phyloP scores from a whole-genome alignment of 2,797 vertebrate genomes.

The Holocentrus rufus region DNA sequence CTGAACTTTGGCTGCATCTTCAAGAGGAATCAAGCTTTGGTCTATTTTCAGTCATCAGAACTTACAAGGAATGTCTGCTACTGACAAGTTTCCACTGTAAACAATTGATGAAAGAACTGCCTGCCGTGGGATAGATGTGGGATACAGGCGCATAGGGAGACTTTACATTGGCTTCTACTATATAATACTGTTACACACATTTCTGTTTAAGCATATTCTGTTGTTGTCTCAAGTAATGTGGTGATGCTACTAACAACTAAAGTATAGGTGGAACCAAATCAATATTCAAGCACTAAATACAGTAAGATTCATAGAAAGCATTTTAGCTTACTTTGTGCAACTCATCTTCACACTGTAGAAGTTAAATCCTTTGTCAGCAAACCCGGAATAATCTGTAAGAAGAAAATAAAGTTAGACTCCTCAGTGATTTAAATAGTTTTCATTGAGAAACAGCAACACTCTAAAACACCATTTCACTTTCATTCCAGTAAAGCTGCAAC shows the following conservation, averaged over 20 bases:
- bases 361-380: slow-evolving; percentile 3
- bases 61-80: too few relatives aligned
- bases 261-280: not conserved
- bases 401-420: slow-evolving; percentile 8
- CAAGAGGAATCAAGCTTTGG: too few relatives aligned
- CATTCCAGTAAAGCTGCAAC: not conserved
- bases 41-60: too few relatives aligned
- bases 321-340: slow-evolving; percentile 61
- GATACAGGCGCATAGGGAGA: too few relatives aligned
- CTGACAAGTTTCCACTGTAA: too few relatives aligned
- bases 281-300: not conserved
- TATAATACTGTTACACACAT: not conserved
- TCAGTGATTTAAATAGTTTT: not conserved
- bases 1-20: too few relatives aligned
- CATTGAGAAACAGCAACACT: not conserved
- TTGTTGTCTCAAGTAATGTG: not conserved
- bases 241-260: not conserved
- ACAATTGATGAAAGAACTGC: too few relatives aligned
- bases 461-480: not conserved
- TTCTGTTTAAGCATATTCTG: not conserved
- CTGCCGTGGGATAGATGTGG: too few relatives aligned
- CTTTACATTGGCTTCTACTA: too few relatives aligned
- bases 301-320: not conserved
- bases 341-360: slow-evolving; percentile 53
- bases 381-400: slow-evolving; percentile 30